Conservation (phyloP, 1,140 invertebrate species). For the Ceratoteleas bidentatus region DNA sequence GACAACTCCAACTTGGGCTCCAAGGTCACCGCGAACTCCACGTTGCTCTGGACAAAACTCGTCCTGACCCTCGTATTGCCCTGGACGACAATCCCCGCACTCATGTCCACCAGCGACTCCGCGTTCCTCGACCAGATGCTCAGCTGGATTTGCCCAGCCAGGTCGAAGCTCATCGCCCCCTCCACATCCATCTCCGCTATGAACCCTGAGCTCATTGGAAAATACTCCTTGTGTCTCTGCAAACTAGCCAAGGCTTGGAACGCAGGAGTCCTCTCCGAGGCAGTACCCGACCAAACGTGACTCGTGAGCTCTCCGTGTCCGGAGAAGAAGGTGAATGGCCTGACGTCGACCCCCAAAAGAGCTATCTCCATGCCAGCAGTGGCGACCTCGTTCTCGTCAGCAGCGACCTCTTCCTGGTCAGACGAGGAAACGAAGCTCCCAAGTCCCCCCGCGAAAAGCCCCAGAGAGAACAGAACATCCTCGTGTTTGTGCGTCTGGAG, state of each 20-base stretch:
- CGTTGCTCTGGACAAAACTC: conserved; percentile 85
- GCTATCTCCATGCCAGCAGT: conserved; percentile 93
- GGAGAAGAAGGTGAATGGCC: conserved; percentile 92
- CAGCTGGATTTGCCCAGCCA: conserved; percentile 91
- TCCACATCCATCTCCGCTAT: conserved; percentile 86
- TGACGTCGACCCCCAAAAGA: conserved; percentile 88
- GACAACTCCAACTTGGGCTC: conserved; percentile 88
- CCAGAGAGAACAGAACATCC: conserved; percentile 84
- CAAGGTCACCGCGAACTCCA: conserved; percentile 86
- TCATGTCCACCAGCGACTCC: conserved; percentile 89
- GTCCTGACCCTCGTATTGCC: conserved; percentile 86
- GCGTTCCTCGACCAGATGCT: conserved; percentile 94
- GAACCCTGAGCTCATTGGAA: conserved; percentile 89
- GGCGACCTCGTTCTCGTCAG: conserved; percentile 82
- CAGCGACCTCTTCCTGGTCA: conserved; percentile 76
- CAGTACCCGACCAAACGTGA: conserved; percentile 93
- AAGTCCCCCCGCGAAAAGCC: conserved; percentile 91
- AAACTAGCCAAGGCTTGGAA: conserved; percentile 88
- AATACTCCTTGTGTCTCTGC: conserved; percentile 87
- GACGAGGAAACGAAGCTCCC: conserved; percentile 85
- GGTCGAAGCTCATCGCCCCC: conserved; percentile 90
- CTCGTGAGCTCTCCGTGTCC: conserved; percentile 94
- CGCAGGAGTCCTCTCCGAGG: conserved; percentile 90
- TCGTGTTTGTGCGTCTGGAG: conserved; percentile 82
- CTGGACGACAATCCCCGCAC: conserved; percentile 86